phyloP scores from a whole-genome alignment of 1,140 invertebrate species.

The Drosophila kikkawai region DNA sequence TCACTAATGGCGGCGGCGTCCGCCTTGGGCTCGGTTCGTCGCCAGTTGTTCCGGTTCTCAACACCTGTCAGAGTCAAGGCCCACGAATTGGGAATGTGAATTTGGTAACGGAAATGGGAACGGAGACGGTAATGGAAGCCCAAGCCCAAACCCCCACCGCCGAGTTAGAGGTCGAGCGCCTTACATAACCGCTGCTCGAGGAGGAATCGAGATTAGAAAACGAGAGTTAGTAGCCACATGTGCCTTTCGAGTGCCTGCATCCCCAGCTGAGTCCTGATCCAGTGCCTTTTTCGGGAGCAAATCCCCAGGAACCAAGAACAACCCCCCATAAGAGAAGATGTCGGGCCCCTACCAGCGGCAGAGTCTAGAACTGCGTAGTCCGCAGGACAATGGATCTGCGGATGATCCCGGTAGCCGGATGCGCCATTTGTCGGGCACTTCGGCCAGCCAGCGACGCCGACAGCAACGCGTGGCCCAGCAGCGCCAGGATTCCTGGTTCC shows the following conservation, averaged over 20 bases:
- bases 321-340: conserved; percentile 26
- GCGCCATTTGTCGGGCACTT: conserved; percentile 29
- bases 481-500: conserved; percentile 79
- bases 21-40: conserved; percentile 20
- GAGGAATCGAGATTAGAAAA: conserved; percentile 27
- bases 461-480: conserved; percentile 66
- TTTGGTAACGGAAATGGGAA: conserved; percentile 29
- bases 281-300: conserved; percentile 51
- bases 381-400: conserved; percentile 9
- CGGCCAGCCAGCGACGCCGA: conserved; percentile 57
- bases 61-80: conserved; percentile 64
- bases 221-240: conserved; percentile 35
- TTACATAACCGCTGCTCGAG: conserved; percentile 59
- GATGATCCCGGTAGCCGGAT: conserved; percentile 33
- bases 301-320: conserved; percentile 6
- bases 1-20: conserved; percentile 31
- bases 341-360: conserved; percentile 61
- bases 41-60: conserved; percentile 77
- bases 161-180: conserved; percentile 51
- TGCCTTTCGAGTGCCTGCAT: conserved; percentile 58
- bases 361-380: conserved; percentile 64
- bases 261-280: conserved; percentile 24
- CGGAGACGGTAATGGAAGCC: conserved; percentile 21
- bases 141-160: conserved; percentile 12
- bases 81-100: conserved; percentile 25